Conservation (phyloP, 2,113 vertebrate genomes). For the Colossoma macropomum region DNA sequence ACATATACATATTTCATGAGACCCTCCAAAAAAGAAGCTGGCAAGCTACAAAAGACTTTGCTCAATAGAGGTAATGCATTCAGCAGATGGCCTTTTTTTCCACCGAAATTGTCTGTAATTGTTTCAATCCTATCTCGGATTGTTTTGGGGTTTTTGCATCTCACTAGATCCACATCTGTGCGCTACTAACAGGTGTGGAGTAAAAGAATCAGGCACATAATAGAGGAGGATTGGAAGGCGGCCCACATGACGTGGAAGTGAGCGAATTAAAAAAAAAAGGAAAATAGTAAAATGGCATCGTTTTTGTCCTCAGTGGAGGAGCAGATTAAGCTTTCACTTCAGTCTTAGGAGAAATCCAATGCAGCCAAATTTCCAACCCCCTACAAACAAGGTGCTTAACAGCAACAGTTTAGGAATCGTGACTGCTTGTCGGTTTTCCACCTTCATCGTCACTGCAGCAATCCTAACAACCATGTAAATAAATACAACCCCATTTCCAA, state of each 20-base stretch:
- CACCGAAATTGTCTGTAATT: constrained; percentile 87
- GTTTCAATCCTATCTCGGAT: constrained; percentile 88
- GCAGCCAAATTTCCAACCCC: constrained; percentile 81
- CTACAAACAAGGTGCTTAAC: constrained; percentile 77
- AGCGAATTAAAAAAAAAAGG: constrained; percentile 74
- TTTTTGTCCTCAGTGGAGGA: constrained; percentile 84
- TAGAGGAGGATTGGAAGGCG: constrained; percentile 73
- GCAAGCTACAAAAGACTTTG: constrained; percentile 58
- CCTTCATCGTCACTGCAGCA: neutral
- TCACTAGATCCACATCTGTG: constrained; percentile 84
- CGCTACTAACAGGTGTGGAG: constrained; percentile 90
- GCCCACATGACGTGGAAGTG: constrained; percentile 75
- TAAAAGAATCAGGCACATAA: constrained; percentile 76
- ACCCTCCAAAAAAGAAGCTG: constrained; percentile 55
- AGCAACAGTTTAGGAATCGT: constrained; percentile 66
- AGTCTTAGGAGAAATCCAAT: constrained; percentile 81
- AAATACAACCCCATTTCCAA: too few relatives aligned
- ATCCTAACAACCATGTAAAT: neutral
- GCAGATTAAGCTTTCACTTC: constrained; percentile 86
- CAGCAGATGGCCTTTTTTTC: constrained; percentile 87
- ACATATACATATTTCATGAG: constrained; percentile 65
- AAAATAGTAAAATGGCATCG: constrained; percentile 79
- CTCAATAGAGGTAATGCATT: constrained; percentile 81
- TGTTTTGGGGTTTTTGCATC: constrained; percentile 82
- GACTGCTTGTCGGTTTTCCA: neutral